phyloP scores from a whole-genome alignment of 1,140 invertebrate genomes.

The Drosophila sp. region DNA sequence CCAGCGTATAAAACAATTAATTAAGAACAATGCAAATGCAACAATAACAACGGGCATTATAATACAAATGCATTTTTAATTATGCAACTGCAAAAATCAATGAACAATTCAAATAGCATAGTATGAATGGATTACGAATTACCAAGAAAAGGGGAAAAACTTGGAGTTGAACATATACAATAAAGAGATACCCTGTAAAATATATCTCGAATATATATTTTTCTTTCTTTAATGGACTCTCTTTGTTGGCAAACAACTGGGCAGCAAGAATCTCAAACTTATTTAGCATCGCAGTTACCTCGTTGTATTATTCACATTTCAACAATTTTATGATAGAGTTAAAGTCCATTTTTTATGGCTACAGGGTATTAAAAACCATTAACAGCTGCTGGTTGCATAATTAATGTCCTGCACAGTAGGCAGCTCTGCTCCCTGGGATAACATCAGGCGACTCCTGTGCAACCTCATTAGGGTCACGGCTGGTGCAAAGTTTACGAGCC shows the following conservation, averaged over 20 bases:
- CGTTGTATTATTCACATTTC: neutral
- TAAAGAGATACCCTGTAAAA: neutral
- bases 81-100: conserved; percentile 69
- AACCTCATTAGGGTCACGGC: conserved; percentile 41
- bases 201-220: neutral
- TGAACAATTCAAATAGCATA: conserved; percentile 50
- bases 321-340: conserved; percentile 5
- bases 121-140: neutral
- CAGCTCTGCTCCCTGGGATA: neutral
- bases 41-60: conserved; percentile 15
- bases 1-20: conserved; percentile 63
- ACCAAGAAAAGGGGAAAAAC: neutral
- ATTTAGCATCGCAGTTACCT: neutral
- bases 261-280: neutral
- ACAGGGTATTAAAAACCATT: conserved; percentile 37
- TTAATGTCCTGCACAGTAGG: conserved; percentile 23
- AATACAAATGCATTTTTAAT: conserved; percentile 76
- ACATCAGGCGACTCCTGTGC: conserved; percentile 1
- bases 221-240: neutral
- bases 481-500: conserved; percentile 11
- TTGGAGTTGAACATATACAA: neutral
- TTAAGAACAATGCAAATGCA: conserved; percentile 64
- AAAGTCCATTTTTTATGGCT: conserved; percentile 1
- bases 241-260: no score
- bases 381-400: conserved; percentile 46